phyloP scores from a whole-genome alignment of 2,797 vertebrate species.

The Cossypha caffra region DNA sequence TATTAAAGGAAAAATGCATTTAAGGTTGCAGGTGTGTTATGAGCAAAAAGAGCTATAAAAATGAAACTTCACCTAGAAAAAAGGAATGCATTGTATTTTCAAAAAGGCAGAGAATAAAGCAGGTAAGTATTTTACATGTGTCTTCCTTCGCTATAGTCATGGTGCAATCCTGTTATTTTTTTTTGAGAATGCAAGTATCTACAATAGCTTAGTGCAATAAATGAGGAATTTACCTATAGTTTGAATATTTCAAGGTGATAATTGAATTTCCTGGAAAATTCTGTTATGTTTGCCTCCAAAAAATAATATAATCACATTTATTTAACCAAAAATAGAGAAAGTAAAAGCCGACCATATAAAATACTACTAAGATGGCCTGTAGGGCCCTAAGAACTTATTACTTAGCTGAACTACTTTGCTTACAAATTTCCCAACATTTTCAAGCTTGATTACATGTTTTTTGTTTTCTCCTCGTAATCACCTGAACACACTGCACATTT shows the following conservation, averaged over 20 bases:
- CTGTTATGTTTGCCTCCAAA: not conserved
- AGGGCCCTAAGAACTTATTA: not conserved
- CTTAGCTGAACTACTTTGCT: not conserved
- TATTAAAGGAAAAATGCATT: not conserved
- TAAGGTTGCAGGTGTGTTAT: not conserved
- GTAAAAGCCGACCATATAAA: not conserved
- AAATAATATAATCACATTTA: not conserved
- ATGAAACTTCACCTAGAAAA: not conserved
- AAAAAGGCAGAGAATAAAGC: not conserved
- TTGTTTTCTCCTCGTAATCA: not conserved
- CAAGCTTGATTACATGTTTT: not conserved
- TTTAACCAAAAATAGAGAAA: not conserved
- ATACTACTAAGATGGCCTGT: not conserved
- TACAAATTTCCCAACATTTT: not conserved
- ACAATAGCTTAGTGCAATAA: not conserved
- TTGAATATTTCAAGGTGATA: not conserved
- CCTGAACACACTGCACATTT: fast-evolving
- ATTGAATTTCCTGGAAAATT: not conserved
- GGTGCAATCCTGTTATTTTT: not conserved
- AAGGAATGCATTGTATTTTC: fast-evolving
- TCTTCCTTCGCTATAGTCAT: not conserved
- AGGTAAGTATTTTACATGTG: not conserved
- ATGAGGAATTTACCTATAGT: not conserved
- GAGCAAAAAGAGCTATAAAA: not conserved
- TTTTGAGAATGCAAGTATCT: not conserved